phyloP scores from a whole-genome alignment of 2,888 invertebrate genomes.

The Laspeyria flexula region DNA sequence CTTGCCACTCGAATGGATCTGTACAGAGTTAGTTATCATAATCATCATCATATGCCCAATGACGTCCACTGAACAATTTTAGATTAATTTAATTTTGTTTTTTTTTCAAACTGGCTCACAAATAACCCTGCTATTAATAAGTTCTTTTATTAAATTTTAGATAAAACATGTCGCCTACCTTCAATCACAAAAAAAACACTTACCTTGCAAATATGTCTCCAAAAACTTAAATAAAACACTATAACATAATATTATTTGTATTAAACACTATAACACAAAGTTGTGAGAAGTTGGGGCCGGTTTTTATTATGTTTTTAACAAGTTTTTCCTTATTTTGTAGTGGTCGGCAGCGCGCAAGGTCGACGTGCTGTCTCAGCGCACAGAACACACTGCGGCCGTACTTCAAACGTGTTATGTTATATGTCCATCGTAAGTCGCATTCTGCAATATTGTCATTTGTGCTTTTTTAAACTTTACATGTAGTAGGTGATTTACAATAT shows the following conservation, averaged over 20 bases:
- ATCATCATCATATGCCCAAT: too few species aligned
- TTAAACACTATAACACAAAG: background rate
- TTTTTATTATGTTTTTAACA: background rate
- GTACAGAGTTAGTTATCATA: too few species aligned
- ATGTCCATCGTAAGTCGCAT: background rate
- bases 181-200: background rate
- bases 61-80: too few species aligned
- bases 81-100: too few species aligned
- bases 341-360: background rate
- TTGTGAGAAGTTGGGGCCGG: background rate
- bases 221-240: background rate
- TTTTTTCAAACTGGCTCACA: too few species aligned
- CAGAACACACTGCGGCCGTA: background rate
- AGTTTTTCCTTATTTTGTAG: background rate
- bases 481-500: too few species aligned
- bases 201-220: background rate
- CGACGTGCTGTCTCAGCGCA: background rate
- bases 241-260: background rate
- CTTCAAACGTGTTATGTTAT: background rate
- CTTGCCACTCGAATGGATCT: too few species aligned
- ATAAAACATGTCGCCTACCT: too few species aligned
- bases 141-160: too few species aligned
- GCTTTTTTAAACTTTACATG: too few species aligned
- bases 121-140: too few species aligned
- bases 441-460: background rate